Conservation (phyloP, 2,113 vertebrate species). For the Patagioenas fasciata region DNA sequence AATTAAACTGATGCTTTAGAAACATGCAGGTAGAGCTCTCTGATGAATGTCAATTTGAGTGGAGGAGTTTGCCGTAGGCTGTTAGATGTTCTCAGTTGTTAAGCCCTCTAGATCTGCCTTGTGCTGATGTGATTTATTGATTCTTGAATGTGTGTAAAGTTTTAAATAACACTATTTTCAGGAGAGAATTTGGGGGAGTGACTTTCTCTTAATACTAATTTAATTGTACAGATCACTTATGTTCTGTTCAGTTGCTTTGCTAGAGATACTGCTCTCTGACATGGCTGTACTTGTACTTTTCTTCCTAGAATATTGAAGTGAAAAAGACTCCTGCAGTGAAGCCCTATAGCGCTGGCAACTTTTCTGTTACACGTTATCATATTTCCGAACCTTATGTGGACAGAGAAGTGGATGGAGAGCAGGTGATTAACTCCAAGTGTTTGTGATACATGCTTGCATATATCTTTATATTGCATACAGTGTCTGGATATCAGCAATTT, state of each 20-base stretch:
- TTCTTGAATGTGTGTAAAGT: neutral
- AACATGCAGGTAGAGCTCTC: neutral
- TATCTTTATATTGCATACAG: neutral
- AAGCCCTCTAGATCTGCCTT: neutral
- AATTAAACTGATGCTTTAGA: neutral
- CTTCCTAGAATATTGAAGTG: slow-evolving; percentile 75
- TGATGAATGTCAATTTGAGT: neutral
- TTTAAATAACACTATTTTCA: neutral
- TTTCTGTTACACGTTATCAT: slow-evolving; percentile 84
- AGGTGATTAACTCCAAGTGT: slow-evolving; percentile 72
- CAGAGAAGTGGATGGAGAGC: slow-evolving; percentile 71
- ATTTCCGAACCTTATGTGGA: slow-evolving; percentile 78
- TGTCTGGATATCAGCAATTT: neutral
- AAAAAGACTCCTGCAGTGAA: slow-evolving; percentile 70
- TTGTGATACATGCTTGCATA: neutral
- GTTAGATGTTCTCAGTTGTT: neutral
- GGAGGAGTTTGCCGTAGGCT: neutral
- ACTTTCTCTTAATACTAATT: neutral
- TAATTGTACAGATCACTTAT: neutral
- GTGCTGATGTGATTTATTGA: neutral
- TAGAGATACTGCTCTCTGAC: neutral
- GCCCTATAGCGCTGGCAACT: slow-evolving; percentile 70
- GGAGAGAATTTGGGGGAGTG: neutral
- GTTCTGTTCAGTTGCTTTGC: neutral
- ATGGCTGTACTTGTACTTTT: neutral